Evolutionary conservation across 1,140 invertebrate species (phyloP).

Genomic region (Palaemon carinicauda): DNA sequence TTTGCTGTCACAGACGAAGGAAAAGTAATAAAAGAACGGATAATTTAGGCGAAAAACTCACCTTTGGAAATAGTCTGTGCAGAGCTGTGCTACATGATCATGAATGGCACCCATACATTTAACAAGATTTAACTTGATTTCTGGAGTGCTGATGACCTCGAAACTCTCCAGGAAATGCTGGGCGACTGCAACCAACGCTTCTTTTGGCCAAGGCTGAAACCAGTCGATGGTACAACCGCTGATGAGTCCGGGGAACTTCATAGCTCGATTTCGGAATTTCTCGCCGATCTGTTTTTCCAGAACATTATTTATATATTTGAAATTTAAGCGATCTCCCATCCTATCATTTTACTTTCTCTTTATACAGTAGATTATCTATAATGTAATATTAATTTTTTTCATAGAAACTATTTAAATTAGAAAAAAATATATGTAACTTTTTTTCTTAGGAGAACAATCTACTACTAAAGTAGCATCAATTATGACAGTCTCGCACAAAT

Average conservation of each 20-base stretch:
- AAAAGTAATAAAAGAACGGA: no score
- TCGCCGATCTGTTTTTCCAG: constrained; percentile 73
- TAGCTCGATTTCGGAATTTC: constrained; percentile 73
- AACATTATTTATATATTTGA: background rate
- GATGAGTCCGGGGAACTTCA: constrained; percentile 95
- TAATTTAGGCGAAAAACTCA: no score
- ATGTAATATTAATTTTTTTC: no score
- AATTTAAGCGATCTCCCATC: background rate
- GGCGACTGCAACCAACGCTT: constrained; percentile 93
- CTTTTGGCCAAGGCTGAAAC: constrained; percentile 97
- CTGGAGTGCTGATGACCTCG: constrained; percentile 83
- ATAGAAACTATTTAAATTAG: no score
- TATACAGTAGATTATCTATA: no score
- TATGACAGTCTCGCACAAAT: no score
- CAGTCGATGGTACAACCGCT: constrained; percentile 96
- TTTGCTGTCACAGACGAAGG: no score
- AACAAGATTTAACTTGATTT: constrained; percentile 87
- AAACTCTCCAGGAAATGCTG: constrained; percentile 90
- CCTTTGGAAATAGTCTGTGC: constrained; percentile 91
- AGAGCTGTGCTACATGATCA: constrained; percentile 88
- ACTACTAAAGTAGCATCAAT: no score
- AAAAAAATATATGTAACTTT: no score
- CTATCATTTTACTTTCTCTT: background rate
- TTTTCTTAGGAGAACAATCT: no score
- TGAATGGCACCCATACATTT: constrained; percentile 91